Percentiles rank a stretch among this genome's conserved stretches.
These are phyloP conservation scores for Dromococcyx pavoninus DNA, from an alignment of 2,797 vertebrate species.

Conservation along the genomic window DNA sequence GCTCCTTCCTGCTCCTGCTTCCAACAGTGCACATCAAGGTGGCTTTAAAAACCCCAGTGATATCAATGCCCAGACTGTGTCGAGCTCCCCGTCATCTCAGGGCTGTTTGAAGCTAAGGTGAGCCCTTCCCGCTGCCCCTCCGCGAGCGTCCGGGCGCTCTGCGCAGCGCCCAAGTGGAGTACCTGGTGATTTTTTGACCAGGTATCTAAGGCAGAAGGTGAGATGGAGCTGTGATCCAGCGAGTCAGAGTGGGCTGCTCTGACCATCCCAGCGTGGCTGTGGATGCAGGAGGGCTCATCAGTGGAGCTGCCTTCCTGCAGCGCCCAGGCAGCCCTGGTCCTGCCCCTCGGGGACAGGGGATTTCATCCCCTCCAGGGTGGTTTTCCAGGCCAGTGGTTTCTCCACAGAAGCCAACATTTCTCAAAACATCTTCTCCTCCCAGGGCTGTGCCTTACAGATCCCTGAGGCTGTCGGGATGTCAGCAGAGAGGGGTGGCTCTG, in stretches of 20 bases:
- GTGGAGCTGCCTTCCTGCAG: background rate
- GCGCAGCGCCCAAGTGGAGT: background rate
- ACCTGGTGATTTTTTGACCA: accelerated
- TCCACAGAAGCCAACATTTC: background rate
- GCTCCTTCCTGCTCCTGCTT: background rate
- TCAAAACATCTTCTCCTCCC: background rate
- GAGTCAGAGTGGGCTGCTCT: background rate
- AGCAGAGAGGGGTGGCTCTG: accelerated
- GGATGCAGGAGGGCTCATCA: background rate
- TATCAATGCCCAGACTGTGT: background rate
- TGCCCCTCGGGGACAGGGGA: background rate
- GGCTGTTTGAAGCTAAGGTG: background rate
- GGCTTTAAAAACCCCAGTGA: background rate
- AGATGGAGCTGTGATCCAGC: background rate
- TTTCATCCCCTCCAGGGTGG: background rate
- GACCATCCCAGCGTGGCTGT: background rate
- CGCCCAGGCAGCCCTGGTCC: no score
- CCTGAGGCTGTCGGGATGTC: accelerated
- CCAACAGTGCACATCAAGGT: background rate
- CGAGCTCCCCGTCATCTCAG: background rate
- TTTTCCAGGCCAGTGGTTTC: background rate
- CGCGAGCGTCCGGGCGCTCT: accelerated
- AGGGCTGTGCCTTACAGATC: no score
- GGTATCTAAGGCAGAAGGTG: background rate
- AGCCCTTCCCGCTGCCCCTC: background rate